phyloP scores from a whole-genome alignment of 2,888 invertebrate species.

The Trissonchulus sp. region DNA sequence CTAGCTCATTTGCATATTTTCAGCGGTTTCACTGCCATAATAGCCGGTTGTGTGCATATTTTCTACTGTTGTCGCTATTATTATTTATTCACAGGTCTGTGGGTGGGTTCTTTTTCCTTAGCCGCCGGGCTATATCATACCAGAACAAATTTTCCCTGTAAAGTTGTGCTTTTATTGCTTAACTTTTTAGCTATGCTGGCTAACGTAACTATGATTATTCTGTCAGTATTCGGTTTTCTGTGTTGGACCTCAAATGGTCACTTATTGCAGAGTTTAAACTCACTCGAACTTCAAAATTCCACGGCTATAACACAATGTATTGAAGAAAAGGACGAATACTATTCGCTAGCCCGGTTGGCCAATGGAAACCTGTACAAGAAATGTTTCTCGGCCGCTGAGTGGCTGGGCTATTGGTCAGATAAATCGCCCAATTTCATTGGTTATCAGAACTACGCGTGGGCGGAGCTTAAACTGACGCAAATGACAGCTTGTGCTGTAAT shows the following conservation, averaged over 20 bases:
- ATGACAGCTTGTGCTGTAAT: not conserved
- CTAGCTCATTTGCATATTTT: conserved; percentile 23
- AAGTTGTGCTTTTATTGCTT: not conserved
- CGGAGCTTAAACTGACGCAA: conserved; percentile 15
- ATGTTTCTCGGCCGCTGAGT: not conserved
- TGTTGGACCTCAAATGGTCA: conserved; percentile 1
- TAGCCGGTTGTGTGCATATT: conserved; percentile 16
- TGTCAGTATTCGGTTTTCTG: conserved; percentile 2
- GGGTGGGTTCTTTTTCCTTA: not conserved
- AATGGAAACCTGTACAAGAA: conserved; percentile 12
- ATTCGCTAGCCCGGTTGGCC: conserved; percentile 10
- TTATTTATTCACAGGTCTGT: conserved; percentile 9
- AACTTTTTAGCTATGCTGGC: not conserved
- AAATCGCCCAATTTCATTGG: not conserved
- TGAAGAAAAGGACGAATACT: conserved; percentile 5
- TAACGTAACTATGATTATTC: not conserved
- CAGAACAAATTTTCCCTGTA: conserved; percentile 22
- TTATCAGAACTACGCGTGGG: not conserved
- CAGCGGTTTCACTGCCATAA: conserved; percentile 11
- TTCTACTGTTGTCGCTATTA: conserved; percentile 21
- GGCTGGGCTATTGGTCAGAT: conserved; percentile 8
- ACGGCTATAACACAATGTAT: not conserved
- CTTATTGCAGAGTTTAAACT: not conserved
- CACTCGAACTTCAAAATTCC: not conserved
- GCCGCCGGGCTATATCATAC: conserved; percentile 16